Percentiles rank a stretch among this genome's conserved stretches.
Conservation (phyloP, 2,113 vertebrate genomes). For the Actinemys pallida region DNA sequence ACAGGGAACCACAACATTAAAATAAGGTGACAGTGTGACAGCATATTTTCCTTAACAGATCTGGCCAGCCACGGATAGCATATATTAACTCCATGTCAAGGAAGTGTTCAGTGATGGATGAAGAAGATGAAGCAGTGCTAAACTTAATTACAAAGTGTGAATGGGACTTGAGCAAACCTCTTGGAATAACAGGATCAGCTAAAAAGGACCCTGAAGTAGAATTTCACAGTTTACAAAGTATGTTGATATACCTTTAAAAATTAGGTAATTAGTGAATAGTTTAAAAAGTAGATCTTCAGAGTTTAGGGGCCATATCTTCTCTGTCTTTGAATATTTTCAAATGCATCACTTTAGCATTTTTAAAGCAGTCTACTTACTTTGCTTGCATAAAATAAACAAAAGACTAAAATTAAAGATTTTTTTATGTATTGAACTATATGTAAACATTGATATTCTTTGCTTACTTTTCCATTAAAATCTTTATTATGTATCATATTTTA, state of each 20-base stretch:
- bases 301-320: neutral
- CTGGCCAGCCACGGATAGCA: conserved; percentile 61
- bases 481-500: neutral
- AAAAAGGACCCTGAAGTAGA: conserved; percentile 53
- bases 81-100: conserved; percentile 71
- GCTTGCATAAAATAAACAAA: neutral
- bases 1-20: neutral
- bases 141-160: conserved; percentile 76
- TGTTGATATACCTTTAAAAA: neutral
- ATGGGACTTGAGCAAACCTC: conserved; percentile 61
- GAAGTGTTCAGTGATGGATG: conserved; percentile 72
- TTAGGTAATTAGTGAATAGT: neutral
- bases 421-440: neutral
- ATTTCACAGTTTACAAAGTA: conserved; percentile 67
- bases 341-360: neutral
- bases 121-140: conserved; percentile 79
- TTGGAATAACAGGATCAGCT: conserved; percentile 34
- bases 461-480: neutral
- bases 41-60: conserved; percentile 58
- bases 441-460: neutral
- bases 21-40: too few relatives aligned
- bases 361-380: neutral
- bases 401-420: neutral
- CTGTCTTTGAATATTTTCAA: neutral
- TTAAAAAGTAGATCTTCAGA: neutral